Evolutionary conservation across 2,888 invertebrate genomes (phyloP).

Genomic region (Microctonus hyperodae): DNA sequence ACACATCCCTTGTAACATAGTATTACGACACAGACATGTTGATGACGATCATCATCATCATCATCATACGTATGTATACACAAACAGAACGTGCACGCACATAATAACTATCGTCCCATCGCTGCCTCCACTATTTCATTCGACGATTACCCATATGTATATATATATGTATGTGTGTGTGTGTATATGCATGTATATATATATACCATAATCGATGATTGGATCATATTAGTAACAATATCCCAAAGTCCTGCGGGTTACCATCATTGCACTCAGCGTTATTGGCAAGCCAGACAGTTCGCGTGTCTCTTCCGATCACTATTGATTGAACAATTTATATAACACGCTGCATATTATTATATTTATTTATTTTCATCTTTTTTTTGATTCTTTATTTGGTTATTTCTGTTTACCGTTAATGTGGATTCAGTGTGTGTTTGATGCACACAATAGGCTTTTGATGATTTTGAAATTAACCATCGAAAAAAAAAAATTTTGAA

Average conservation of each 20-base stretch:
- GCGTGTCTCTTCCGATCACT: conserved; percentile 24
- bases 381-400: background rate
- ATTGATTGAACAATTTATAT: conserved; percentile 15
- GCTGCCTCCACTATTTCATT: conserved; percentile 36
- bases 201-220: conserved; percentile 46
- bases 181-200: too few relatives aligned
- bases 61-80: background rate
- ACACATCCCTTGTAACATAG: background rate
- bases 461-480: too few relatives aligned
- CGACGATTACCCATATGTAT: conserved; percentile 43
- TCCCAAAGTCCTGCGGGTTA: conserved; percentile 33
- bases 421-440: too few relatives aligned
- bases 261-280: conserved; percentile 42
- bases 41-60: conserved; percentile 19
- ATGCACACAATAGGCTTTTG: too few relatives aligned
- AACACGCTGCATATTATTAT: background rate
- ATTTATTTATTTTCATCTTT: background rate
- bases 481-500: too few relatives aligned
- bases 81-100: conserved; percentile 22
- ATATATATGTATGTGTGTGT: too few relatives aligned
- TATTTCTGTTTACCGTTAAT: too few relatives aligned
- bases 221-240: conserved; percentile 48
- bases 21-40: background rate
- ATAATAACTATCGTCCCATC: conserved; percentile 24
- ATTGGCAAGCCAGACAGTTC: conserved; percentile 41